These are phyloP conservation scores for Petrolisthes cinctipes DNA, from an alignment of 2,888 invertebrate species.

Conservation along the genomic window DNA sequence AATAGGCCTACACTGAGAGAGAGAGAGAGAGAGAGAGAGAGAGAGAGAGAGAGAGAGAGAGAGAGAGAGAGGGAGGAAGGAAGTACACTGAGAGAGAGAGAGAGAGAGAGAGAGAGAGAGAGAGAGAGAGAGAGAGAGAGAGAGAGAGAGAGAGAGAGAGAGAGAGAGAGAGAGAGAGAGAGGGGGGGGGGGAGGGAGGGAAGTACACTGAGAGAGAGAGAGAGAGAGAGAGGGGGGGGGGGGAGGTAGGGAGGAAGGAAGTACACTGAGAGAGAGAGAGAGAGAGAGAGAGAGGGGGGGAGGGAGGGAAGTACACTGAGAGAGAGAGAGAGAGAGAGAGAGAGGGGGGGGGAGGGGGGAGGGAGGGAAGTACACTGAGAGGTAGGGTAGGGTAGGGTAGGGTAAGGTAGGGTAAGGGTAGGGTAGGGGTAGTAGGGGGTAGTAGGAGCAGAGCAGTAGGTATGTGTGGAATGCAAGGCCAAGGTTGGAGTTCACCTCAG, in stretches of 20 bases:
- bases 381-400: too few relatives aligned
- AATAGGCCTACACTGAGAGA: background rate
- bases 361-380: too few relatives aligned
- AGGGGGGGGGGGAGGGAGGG: background rate
- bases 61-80: background rate
- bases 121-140: background rate
- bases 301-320: background rate
- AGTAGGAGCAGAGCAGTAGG: conserved; percentile 6
- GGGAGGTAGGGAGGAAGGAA: too few relatives aligned
- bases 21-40: background rate
- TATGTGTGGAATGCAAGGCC: conserved; percentile 52
- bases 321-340: too few relatives aligned
- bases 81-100: background rate
- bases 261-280: background rate
- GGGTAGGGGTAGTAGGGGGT: conserved; percentile 2
- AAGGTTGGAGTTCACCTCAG: conserved; percentile 40
- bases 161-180: conserved; percentile 15
- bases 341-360: too few relatives aligned
- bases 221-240: too few relatives aligned
- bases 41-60: background rate
- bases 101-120: conserved; percentile 8
- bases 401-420: too few relatives aligned
- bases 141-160: background rate
- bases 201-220: background rate
- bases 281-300: background rate